A percentile compares a stretch with the other conserved stretches of the same genome.
Conservation (phyloP, 2,797 vertebrate genomes). For the Sciurus vulgaris region DNA sequence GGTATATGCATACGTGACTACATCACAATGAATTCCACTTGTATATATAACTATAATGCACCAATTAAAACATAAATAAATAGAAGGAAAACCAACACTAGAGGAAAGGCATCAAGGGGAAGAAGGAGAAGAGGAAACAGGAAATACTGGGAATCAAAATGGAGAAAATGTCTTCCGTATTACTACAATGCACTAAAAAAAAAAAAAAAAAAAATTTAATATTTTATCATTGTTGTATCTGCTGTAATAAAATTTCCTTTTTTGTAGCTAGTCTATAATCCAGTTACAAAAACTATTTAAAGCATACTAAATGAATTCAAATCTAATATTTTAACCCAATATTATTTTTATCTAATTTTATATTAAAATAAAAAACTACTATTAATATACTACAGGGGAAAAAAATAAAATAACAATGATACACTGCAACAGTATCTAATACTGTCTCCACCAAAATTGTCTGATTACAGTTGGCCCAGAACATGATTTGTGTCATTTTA, state of each 20-base stretch:
- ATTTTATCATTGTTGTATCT: conserved; percentile 40
- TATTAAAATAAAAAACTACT: conserved; percentile 56
- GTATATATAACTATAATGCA: no score
- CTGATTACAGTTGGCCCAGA: conserved; percentile 30
- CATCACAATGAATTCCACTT: no score
- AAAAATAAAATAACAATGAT: no score
- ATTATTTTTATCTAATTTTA: conserved; percentile 50
- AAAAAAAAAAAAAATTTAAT: neutral
- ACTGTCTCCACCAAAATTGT: conserved; percentile 19
- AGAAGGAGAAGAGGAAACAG: no score
- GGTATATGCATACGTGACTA: no score
- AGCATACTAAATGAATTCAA: conserved; percentile 34
- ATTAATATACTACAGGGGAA: conserved; percentile 9
- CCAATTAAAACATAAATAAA: no score
- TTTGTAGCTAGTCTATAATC: neutral
- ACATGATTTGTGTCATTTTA: conserved; percentile 9
- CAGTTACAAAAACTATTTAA: conserved; percentile 47
- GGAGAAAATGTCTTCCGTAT: no score
- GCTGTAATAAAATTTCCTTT: conserved; percentile 45
- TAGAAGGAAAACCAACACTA: no score
- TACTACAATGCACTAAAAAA: no score
- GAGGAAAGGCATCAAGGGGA: no score
- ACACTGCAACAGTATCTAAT: neutral
- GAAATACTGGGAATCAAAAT: no score
- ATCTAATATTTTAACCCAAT: neutral